These are phyloP conservation scores for Chunga burmeisteri DNA, from an alignment of 2,113 vertebrate genomes.

Conservation along the genomic window DNA sequence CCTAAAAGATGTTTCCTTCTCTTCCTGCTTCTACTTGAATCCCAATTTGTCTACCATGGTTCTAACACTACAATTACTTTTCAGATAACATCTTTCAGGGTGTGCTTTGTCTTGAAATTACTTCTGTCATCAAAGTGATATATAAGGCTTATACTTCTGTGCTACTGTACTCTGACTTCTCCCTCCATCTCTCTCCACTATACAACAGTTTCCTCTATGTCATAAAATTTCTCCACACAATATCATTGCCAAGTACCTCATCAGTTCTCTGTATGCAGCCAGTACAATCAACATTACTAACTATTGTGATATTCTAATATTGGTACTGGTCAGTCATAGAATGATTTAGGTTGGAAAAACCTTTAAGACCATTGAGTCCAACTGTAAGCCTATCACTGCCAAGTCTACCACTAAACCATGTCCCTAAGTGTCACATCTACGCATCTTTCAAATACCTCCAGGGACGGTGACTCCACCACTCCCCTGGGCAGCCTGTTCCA, in stretches of 20 bases:
- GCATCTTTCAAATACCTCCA: neutral
- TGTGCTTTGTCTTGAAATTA: neutral
- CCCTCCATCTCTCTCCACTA: neutral
- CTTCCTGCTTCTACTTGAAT: neutral
- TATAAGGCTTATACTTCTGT: neutral
- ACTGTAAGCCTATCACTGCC: neutral
- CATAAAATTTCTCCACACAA: neutral
- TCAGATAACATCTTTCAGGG: neutral
- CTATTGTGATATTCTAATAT: neutral
- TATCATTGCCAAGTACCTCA: neutral
- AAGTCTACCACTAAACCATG: neutral
- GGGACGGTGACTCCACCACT: neutral
- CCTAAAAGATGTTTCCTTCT: neutral
- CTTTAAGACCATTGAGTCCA: neutral
- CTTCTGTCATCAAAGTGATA: neutral
- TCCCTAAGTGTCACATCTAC: neutral
- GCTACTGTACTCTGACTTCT: neutral
- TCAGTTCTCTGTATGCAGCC: neutral
- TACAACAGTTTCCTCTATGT: neutral
- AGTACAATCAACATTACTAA: neutral
- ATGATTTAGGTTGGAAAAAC: neutral
- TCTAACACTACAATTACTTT: neutral
- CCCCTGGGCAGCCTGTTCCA: neutral
- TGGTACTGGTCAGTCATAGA: neutral
- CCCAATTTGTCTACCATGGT: neutral